These are phyloP conservation scores for Terrapene triunguis DNA, from an alignment of 2,113 vertebrate genomes.

Conservation along the genomic window DNA sequence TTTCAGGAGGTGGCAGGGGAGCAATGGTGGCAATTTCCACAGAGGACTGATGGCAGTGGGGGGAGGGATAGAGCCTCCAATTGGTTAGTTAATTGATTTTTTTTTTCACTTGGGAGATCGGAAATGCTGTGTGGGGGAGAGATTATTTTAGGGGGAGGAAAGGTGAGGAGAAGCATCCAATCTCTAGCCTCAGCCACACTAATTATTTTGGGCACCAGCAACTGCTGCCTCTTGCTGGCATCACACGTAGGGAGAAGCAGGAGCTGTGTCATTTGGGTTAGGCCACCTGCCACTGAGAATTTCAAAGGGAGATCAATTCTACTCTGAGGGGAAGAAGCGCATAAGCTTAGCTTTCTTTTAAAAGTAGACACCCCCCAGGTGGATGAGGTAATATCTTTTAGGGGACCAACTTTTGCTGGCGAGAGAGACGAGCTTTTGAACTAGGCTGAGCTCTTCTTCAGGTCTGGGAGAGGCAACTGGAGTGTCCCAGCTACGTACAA, in stretches of 20 bases:
- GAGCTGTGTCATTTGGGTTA: fast-evolving
- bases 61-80: background rate
- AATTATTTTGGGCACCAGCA: background rate
- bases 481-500: background rate
- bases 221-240: background rate
- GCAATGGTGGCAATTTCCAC: background rate
- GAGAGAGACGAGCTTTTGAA: background rate
- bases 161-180: background rate
- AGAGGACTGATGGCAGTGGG: background rate
- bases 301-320: background rate
- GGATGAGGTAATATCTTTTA: background rate
- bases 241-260: background rate
- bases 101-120: background rate
- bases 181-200: background rate
- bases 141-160: background rate
- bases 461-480: background rate
- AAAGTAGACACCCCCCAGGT: background rate
- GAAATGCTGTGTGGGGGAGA: background rate
- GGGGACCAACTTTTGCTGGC: background rate
- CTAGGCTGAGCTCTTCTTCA: background rate
- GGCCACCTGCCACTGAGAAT: background rate
- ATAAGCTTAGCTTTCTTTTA: background rate
- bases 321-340: background rate
- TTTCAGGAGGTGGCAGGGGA: background rate
- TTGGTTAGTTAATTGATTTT: background rate